Evolutionary conservation across 2,888 invertebrate species (phyloP), one percentile per base, ranked within the genome.

Genomic region (Drosophila putrida): DNA sequence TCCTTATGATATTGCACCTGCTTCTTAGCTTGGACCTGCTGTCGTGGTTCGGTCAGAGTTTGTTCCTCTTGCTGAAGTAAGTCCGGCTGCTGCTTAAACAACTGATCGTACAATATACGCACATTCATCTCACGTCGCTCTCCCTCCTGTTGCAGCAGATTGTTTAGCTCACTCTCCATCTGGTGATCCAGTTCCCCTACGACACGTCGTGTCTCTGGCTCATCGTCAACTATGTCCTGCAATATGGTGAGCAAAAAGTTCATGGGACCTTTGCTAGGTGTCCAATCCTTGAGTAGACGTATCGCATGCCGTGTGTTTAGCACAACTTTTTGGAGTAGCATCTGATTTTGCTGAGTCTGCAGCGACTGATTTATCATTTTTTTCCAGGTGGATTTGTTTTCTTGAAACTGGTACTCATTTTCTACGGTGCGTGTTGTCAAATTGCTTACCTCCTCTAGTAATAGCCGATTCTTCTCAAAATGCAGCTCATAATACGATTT

Each of bases 81-180:
- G 8, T 78, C 70, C 47, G 61, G 70, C 6, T 81, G 72, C 31
- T 69, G 63, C 15, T 70, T 15, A 4, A 75, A 54, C 20, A 87
- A 27, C 25, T 78, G 62, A n/a, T 84, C 73, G 27, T 84, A 81
- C 5, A 82, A 31, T 0, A 69, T 71, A 20, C 74, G 67, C 11
- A 84, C 46, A 15, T 84, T 85, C 27, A 50, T 61, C 33, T 74
- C 74, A 0, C 65, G 64, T 0, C 74, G 64, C 20, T 79, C 62
- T 9, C 70, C 68, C 10, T 68, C 66, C 50, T 65, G 70, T 10
- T 72, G 51, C 4, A 77, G 6, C 44, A 79, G 31, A 4, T 28
- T 53, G 5, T 58, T 31, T 15, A 88, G 25, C 15, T 51, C 53
- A 3, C n/a, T 6, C 6, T 82, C 78, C 15, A 83, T 41, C 13